Percentiles rank a stretch among this genome's conserved stretches.
phyloP scores from a whole-genome alignment of 1,140 invertebrate species.

The Hirudo medicinalis region DNA sequence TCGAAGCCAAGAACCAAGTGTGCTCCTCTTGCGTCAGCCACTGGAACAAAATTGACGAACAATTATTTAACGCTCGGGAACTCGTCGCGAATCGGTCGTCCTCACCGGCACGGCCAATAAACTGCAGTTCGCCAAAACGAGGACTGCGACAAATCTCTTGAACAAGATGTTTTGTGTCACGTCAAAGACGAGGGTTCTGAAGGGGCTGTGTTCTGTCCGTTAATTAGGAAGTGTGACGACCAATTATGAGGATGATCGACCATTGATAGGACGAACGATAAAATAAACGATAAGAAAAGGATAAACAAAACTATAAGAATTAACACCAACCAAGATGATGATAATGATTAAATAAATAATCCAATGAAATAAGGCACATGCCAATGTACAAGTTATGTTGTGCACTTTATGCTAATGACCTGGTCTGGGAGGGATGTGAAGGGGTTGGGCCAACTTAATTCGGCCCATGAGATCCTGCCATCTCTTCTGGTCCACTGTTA shows the following conservation, averaged over 20 bases:
- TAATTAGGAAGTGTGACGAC: conserved; percentile 16
- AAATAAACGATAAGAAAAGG: no score
- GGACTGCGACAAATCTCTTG: conserved; percentile 79
- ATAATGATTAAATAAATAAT: no score
- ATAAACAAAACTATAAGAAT: neutral
- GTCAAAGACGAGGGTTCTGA: conserved; percentile 89
- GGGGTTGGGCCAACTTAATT: conserved; percentile 94
- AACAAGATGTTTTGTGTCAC: conserved; percentile 93
- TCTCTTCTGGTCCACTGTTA: conserved; percentile 95
- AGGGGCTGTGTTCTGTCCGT: conserved; percentile 37
- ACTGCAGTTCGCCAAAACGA: conserved; percentile 79
- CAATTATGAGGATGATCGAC: no score
- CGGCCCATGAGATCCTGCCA: conserved; percentile 99
- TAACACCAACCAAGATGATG: neutral
- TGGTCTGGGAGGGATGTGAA: conserved; percentile 90
- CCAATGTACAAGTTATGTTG: no score
- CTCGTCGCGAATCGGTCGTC: conserved; percentile 15
- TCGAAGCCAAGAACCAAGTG: conserved; percentile 66
- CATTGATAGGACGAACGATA: neutral
- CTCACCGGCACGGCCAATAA: conserved; percentile 81
- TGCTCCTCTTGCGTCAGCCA: conserved; percentile 48
- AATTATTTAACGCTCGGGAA: neutral
- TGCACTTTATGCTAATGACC: conserved; percentile 22
- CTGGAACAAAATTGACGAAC: conserved; percentile 27
- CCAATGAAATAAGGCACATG: no score